These are phyloP conservation scores for Zootoca vivipara DNA, from an alignment of 2,113 vertebrate species.

Conservation along the genomic window DNA sequence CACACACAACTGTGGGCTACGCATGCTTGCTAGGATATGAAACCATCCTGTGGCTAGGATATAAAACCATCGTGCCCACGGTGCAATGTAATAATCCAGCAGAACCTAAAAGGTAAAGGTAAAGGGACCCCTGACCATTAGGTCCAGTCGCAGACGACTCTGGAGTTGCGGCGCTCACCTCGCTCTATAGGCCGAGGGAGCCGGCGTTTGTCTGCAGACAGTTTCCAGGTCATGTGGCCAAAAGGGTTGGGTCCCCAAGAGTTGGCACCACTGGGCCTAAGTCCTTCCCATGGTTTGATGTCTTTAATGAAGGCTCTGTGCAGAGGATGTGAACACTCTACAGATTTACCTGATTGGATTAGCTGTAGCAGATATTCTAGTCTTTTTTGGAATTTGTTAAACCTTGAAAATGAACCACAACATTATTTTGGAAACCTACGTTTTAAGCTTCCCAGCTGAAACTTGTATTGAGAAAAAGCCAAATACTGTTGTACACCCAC, in stretches of 20 bases:
- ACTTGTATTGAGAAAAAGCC: too few relatives aligned
- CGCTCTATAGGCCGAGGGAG: too few relatives aligned
- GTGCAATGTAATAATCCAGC: constrained; percentile 66
- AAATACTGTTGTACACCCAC: too few relatives aligned
- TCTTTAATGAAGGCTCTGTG: neutral
- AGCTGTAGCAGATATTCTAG: neutral
- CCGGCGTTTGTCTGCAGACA: too few relatives aligned
- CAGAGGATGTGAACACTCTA: neutral
- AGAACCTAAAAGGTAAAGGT: too few relatives aligned
- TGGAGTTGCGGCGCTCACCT: too few relatives aligned
- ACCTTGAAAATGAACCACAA: neutral
- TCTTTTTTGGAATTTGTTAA: neutral
- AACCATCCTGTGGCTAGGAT: constrained; percentile 78
- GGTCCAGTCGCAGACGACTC: too few relatives aligned
- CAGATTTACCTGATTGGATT: neutral
- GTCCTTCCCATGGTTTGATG: constrained; percentile 7
- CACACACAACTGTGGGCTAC: constrained; percentile 76
- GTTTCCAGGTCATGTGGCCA: too few relatives aligned
- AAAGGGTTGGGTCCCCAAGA: too few relatives aligned
- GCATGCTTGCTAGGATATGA: constrained; percentile 77
- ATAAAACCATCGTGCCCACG: constrained; percentile 78
- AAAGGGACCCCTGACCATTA: too few relatives aligned
- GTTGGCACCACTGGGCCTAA: neutral
- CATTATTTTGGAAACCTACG: neutral
- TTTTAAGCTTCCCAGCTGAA: too few relatives aligned